phyloP scores from a whole-genome alignment of 2,888 invertebrate genomes.

The Pemphredon lugubris region DNA sequence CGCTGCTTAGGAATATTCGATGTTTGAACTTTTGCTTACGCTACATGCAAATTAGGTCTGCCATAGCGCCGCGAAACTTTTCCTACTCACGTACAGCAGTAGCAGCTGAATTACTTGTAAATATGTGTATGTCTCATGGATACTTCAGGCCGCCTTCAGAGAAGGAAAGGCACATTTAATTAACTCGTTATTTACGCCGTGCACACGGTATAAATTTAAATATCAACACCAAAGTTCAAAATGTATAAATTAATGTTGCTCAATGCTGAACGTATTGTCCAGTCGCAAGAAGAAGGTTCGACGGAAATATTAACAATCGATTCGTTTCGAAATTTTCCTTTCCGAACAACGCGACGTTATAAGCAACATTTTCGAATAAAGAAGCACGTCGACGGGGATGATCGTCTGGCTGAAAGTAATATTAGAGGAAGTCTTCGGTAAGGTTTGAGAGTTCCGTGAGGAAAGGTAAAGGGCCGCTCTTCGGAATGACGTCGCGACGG shows the following conservation, averaged over 20 bases:
- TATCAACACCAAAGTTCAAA: background rate
- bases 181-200: conserved; percentile 10
- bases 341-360: no score
- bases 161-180: conserved; percentile 8
- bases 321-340: no score
- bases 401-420: conserved; percentile 50
- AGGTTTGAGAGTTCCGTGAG: conserved; percentile 28
- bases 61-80: background rate
- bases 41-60: background rate
- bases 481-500: conserved; percentile 52
- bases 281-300: background rate
- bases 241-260: background rate
- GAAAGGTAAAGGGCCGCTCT: conserved; percentile 41
- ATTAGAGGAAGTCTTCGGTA: conserved; percentile 44
- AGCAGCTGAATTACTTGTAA: conserved; percentile 4
- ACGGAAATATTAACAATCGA: no score
- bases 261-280: background rate
- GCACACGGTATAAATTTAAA: background rate
- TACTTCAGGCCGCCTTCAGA: background rate
- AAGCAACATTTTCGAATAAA: no score
- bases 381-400: no score
- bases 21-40: background rate
- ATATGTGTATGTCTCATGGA: background rate
- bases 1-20: conserved; percentile 2
- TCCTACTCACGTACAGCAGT: background rate